Evolutionary conservation across 37 sponge, comb jelly and placozoan genomes (phyloP).

Genomic region (Beroe forskalii): DNA sequence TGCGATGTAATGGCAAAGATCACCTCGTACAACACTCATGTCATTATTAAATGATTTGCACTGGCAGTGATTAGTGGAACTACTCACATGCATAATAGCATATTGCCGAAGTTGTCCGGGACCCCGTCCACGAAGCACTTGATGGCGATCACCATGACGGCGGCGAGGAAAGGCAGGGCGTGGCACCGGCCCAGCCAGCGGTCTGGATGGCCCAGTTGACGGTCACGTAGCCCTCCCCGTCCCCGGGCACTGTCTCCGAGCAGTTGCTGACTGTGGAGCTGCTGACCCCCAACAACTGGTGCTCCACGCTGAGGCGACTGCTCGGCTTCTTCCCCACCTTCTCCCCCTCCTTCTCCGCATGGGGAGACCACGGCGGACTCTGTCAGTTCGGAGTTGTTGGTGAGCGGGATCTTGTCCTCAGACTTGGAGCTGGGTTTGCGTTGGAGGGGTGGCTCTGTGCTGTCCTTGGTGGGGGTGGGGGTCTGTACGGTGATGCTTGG

Average conservation of each 20-base stretch:
- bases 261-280: conserved; percentile 38
- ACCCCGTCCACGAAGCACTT: conserved; percentile 55
- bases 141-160: conserved; percentile 23
- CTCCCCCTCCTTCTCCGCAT: neutral
- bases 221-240: neutral
- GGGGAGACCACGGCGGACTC: neutral
- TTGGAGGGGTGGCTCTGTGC: neutral
- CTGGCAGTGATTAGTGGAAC: too few relatives aligned
- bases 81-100: conserved; percentile 43
- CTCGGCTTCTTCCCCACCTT: neutral
- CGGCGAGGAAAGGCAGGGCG: conserved; percentile 17
- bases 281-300: conserved; percentile 48
- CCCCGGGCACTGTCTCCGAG: neutral
- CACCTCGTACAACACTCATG: too few relatives aligned
- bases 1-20: too few relatives aligned
- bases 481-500: neutral
- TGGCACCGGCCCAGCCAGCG: conserved; percentile 50
- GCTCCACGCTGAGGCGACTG: conserved; percentile 55
- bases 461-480: too few relatives aligned
- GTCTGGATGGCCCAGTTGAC: conserved; percentile 5
- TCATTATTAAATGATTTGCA: too few relatives aligned
- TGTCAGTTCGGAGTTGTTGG: neutral
- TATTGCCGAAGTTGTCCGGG: conserved; percentile 29
- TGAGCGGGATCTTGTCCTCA: conserved; percentile 43
- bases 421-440: neutral